These are phyloP conservation scores for Hirudo medicinalis DNA, from an alignment of 1,140 invertebrate species.

Conservation along the genomic window DNA sequence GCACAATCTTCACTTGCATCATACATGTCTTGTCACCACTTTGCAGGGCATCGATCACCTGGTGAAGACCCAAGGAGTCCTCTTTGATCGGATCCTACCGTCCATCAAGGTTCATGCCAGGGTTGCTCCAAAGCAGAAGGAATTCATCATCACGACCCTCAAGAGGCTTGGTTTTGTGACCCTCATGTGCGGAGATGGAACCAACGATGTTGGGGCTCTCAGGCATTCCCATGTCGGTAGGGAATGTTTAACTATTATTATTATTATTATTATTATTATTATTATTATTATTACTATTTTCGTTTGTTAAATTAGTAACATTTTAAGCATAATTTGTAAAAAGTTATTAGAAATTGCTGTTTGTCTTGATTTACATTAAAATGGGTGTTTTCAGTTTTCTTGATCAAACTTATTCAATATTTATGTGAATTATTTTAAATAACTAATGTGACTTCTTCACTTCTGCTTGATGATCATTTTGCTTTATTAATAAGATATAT, in stretches of 20 bases:
- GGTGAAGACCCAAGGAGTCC: conserved; percentile 49
- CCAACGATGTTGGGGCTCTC: conserved; percentile 98
- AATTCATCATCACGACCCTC: conserved; percentile 76
- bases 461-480: neutral
- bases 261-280: conserved; percentile 11
- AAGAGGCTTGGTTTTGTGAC: conserved; percentile 76
- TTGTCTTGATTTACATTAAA: neutral
- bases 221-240: conserved; percentile 91
- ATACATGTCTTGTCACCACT: conserved; percentile 16
- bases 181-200: conserved; percentile 99
- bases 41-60: conserved; percentile 59
- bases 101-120: conserved; percentile 53
- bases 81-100: conserved; percentile 62
- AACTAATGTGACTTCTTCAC: no score
- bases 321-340: neutral
- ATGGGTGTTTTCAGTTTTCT: no score
- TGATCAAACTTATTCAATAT: no score
- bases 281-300: neutral
- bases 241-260: conserved; percentile 19
- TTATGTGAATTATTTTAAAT: no score
- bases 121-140: conserved; percentile 46
- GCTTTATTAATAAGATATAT: neutral
- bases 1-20: no score
- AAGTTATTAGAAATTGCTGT: neutral
- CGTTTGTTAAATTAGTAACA: no score